Evolutionary conservation across 35 echinoderm and acorn worm genomes (phyloP).

Genomic region (Holothuria glaberrima): DNA sequence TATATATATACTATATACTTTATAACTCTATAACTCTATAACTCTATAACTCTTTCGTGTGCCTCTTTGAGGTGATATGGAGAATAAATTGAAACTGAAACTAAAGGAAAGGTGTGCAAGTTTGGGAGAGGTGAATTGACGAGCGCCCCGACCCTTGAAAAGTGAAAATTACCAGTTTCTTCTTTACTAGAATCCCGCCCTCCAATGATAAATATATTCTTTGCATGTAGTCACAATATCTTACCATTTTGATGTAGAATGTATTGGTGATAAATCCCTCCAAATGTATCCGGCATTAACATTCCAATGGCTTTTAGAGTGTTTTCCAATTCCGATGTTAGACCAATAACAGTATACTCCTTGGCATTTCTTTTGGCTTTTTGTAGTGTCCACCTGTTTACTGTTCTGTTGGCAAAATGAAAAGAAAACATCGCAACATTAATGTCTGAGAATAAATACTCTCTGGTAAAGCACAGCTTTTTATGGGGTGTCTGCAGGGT

Average conservation of each 20-base stretch:
- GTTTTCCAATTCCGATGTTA: not conserved
- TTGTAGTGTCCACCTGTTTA: conserved; percentile 20
- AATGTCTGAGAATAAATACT: too few species aligned
- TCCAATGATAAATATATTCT: too few species aligned
- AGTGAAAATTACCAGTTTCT: not conserved
- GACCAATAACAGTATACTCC: conserved; percentile 17
- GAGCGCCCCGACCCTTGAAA: not conserved
- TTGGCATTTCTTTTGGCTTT: conserved; percentile 11
- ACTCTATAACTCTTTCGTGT: too few species aligned
- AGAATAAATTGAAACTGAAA: too few species aligned
- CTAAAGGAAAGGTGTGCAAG: too few species aligned
- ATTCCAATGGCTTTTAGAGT: conserved; percentile 32
- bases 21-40: too few species aligned
- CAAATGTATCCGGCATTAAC: conserved; percentile 6
- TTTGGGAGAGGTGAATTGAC: too few species aligned
- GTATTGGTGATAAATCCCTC: not conserved
- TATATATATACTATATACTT: too few species aligned
- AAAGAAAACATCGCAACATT: not conserved
- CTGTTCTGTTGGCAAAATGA: not conserved
- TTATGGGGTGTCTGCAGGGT: too few species aligned
- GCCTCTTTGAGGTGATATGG: too few species aligned
- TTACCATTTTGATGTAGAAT: conserved; percentile 5
- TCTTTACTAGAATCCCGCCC: too few species aligned
- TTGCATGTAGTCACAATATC: not conserved
- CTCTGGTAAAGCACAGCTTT: too few species aligned